Conservation (phyloP, 2,888 invertebrate species). For the Drosophila subsilvestris region DNA sequence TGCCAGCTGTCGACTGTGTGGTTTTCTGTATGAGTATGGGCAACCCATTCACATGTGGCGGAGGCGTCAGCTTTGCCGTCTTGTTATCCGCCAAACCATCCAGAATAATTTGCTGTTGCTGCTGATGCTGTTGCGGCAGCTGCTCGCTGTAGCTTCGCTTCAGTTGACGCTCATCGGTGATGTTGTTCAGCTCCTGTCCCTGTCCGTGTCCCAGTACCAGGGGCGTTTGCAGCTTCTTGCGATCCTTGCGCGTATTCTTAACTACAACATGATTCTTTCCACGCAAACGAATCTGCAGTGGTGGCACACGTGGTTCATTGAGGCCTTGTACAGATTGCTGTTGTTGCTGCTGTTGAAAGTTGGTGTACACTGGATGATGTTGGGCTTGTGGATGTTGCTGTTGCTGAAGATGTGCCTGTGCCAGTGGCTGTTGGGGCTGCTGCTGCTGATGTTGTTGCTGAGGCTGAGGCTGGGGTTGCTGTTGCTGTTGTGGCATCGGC, state of each 20-base stretch:
- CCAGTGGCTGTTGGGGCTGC: conserved; percentile 30
- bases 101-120: conserved; percentile 34
- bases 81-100: conserved; percentile 58
- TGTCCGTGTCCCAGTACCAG: conserved; percentile 1
- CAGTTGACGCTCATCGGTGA: conserved; percentile 65
- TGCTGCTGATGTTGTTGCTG: conserved; percentile 43
- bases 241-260: conserved; percentile 89
- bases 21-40: conserved; percentile 63
- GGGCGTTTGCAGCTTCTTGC: conserved; percentile 85
- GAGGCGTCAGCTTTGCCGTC: conserved; percentile 61
- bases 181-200: conserved; percentile 57
- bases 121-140: conserved; percentile 48
- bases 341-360: conserved; percentile 51
- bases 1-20: conserved; percentile 22
- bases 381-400: conserved; percentile 55
- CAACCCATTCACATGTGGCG: conserved; percentile 65
- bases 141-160: conserved; percentile 65
- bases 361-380: conserved; percentile 49
- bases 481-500: conserved; percentile 45
- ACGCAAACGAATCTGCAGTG: conserved; percentile 93
- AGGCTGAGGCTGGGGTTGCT: neutral
- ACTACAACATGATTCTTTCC: conserved; percentile 92
- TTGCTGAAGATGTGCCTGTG: conserved; percentile 28
- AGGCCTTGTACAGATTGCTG: conserved; percentile 53
- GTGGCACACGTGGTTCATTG: conserved; percentile 93